Evolutionary conservation across 1,140 invertebrate genomes (phyloP).

Genomic region (Camponotus pennsylvanicus): DNA sequence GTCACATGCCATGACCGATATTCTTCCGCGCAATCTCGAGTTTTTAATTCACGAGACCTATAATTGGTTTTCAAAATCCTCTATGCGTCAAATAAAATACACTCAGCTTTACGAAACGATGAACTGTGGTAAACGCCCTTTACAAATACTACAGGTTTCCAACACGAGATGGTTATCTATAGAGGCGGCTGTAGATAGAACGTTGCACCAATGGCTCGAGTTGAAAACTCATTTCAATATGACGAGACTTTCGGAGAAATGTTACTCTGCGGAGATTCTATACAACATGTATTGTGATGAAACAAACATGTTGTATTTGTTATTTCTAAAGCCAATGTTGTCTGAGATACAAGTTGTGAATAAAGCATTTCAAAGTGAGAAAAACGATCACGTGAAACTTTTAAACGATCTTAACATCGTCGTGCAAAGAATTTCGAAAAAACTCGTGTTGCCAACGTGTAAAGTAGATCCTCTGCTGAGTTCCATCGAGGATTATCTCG

Average conservation of each 20-base stretch:
- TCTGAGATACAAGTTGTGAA: neutral
- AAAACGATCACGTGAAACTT: slow-evolving; percentile 9
- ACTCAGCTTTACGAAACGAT: neutral
- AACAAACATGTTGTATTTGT: neutral
- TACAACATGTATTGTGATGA: slow-evolving; percentile 2
- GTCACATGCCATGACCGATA: slow-evolving; percentile 10
- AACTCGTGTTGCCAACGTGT: slow-evolving; percentile 19
- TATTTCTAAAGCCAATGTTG: slow-evolving; percentile 7
- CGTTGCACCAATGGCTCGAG: neutral
- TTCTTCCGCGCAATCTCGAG: neutral
- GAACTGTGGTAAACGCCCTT: neutral
- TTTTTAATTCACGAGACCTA: slow-evolving; percentile 21
- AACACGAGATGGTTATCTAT: slow-evolving; percentile 8
- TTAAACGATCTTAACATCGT: neutral
- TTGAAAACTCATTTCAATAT: slow-evolving; percentile 22
- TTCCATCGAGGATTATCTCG: neutral
- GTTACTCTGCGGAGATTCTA: neutral
- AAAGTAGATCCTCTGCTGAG: slow-evolving; percentile 2
- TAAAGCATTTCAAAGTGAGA: neutral
- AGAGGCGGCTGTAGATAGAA: slow-evolving; percentile 13
- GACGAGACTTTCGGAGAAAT: slow-evolving; percentile 2
- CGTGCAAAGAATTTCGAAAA: slow-evolving; percentile 6
- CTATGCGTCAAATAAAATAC: slow-evolving; percentile 4
- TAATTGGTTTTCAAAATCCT: slow-evolving; percentile 28
- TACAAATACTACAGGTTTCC: neutral